phyloP scores from a whole-genome alignment of 2,888 invertebrate species.

The Rotaria socialis region DNA sequence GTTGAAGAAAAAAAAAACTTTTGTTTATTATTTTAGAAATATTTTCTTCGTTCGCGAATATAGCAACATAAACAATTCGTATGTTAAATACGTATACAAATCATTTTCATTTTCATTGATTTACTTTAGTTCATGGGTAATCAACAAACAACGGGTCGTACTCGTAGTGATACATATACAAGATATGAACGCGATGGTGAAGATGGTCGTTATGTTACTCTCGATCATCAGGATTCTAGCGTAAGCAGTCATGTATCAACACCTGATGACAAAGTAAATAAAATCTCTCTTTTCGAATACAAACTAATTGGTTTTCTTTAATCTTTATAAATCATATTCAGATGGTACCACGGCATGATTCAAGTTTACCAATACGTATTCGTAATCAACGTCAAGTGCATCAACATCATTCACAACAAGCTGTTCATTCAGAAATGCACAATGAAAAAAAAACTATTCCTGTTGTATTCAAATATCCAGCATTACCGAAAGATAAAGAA shows the following conservation, averaged over 20 bases:
- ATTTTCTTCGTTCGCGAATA: neutral
- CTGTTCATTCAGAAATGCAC: neutral
- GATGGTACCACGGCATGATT: neutral
- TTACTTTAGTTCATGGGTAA: neutral
- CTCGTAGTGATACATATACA: conserved; percentile 21
- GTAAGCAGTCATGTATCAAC: neutral
- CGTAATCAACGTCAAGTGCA: neutral
- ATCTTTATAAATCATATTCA: neutral
- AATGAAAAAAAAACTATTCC: conserved; percentile 37
- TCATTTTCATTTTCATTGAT: too few relatives aligned
- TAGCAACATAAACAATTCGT: neutral
- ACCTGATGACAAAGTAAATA: neutral
- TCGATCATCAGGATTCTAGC: neutral
- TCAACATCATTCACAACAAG: neutral
- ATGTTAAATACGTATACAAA: neutral
- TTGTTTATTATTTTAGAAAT: conserved; percentile 1
- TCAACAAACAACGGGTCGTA: conserved; percentile 20
- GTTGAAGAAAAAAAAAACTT: neutral
- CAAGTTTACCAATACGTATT: conserved; percentile 35
- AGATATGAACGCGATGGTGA: conserved; percentile 31
- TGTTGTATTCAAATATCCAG: conserved; percentile 44
- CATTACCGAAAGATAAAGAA: conserved; percentile 44
- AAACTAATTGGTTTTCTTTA: neutral
- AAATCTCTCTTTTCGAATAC: neutral
- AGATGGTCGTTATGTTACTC: conserved; percentile 25